A percentile compares a stretch with the other conserved stretches of the same genome.
Conservation (phyloP, 2,113 vertebrate genomes). For the Psittacula cyanocephala region DNA sequence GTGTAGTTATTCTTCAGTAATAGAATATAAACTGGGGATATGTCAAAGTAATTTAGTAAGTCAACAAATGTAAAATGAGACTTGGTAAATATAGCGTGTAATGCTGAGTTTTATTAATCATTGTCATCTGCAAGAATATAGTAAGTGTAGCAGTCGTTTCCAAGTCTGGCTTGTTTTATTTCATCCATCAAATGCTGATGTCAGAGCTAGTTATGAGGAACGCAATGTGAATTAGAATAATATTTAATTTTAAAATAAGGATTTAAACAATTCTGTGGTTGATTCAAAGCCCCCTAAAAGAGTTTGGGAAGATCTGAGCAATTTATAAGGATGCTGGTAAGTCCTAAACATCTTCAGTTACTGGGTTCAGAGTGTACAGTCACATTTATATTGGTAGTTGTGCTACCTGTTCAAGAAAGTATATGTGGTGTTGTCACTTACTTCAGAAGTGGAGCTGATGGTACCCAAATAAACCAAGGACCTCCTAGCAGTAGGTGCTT, state of each 20-base stretch:
- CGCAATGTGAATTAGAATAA: background rate
- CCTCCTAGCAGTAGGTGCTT: background rate
- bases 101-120: background rate
- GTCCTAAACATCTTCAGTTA: background rate
- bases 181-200: background rate
- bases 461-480: background rate
- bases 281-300: background rate
- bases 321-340: background rate
- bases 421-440: background rate
- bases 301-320: background rate
- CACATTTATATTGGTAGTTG: background rate
- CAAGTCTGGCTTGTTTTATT: background rate
- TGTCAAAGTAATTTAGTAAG: constrained; percentile 66
- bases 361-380: background rate
- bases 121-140: background rate
- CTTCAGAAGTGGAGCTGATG: background rate
- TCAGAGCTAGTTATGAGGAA: background rate
- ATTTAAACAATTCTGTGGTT: background rate
- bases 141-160: background rate
- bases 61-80: constrained; percentile 43
- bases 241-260: background rate
- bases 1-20: constrained; percentile 50
- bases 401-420: background rate
- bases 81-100: constrained; percentile 43
- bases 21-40: constrained; percentile 66